Percentiles rank a stretch among this genome's conserved stretches.
These are phyloP conservation scores for Geopemphigus sp. DNA, from an alignment of 1,140 invertebrate genomes.

Conservation along the genomic window DNA sequence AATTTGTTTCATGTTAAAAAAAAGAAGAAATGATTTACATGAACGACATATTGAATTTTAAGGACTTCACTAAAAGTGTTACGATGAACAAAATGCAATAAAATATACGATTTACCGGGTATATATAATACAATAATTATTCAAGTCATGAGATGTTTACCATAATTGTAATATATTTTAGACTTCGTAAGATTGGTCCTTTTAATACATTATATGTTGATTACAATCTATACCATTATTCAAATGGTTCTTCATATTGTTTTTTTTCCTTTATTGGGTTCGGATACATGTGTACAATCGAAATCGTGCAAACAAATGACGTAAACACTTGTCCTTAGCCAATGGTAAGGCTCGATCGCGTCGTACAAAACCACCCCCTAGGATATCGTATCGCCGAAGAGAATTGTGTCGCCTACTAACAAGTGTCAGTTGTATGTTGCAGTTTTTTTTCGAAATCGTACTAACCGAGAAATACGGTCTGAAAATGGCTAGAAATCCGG, in stretches of 20 bases:
- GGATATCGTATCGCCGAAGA: constrained; percentile 14
- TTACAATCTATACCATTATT: constrained; percentile 22
- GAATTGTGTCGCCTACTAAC: constrained; percentile 4
- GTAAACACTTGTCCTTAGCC: constrained; percentile 12
- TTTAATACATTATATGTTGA: constrained; percentile 31
- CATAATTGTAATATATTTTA: not conserved
- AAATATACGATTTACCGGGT: not conserved
- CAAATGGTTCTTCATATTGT: not conserved
- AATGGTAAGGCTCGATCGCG: constrained; percentile 21
- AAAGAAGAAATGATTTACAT: too few species aligned
- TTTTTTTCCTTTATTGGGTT: constrained; percentile 7
- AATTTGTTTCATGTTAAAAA: too few species aligned
- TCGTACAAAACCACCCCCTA: constrained; percentile 34
- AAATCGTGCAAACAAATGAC: constrained; percentile 40
- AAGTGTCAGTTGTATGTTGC: constrained; percentile 33
- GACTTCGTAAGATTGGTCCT: not conserved
- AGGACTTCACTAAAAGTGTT: not conserved
- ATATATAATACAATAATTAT: not conserved
- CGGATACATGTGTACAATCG: not conserved
- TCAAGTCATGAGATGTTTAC: not conserved
- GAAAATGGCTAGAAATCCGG: constrained; percentile 39
- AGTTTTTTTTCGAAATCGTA: not conserved
- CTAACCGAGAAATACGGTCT: not conserved
- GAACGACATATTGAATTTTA: not conserved
- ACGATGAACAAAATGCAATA: not conserved